phyloP scores from a whole-genome alignment of 2,888 invertebrate genomes.

The Drosophila setosimentum region DNA sequence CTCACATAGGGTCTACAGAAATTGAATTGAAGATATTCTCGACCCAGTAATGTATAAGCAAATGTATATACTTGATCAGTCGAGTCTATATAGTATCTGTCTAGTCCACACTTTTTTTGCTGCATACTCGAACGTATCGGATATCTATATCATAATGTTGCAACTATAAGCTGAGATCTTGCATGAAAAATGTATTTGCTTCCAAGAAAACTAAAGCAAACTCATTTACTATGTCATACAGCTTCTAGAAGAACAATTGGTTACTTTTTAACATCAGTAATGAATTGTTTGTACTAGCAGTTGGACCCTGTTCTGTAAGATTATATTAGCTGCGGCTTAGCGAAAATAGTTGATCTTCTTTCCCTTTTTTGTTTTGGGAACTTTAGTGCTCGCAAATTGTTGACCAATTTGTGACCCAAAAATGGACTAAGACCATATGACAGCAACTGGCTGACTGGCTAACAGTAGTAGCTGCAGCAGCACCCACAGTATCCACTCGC shows the following conservation, averaged over 20 bases:
- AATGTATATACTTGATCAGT: background rate
- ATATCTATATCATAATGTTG: background rate
- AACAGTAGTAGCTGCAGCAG: conserved; percentile 31
- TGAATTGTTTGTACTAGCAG: background rate
- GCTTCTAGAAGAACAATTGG: background rate
- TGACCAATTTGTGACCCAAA: conserved; percentile 56
- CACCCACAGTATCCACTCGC: conserved; percentile 33
- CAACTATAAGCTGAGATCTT: background rate
- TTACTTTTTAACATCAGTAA: background rate
- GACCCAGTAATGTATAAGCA: background rate
- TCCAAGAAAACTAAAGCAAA: background rate
- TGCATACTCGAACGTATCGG: background rate
- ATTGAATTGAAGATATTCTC: background rate
- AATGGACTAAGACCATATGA: conserved; percentile 54
- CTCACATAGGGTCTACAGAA: background rate
- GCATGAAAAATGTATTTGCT: background rate
- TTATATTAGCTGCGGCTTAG: background rate
- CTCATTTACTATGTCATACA: no score
- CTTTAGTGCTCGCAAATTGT: conserved; percentile 43
- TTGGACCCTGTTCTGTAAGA: background rate
- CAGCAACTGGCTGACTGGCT: conserved; percentile 24
- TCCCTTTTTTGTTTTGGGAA: conserved; percentile 4
- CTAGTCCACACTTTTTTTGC: no score
- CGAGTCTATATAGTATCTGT: background rate
- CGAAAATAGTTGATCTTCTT: background rate